These are phyloP conservation scores for Lota lota DNA, from an alignment of 2,113 vertebrate species.

Conservation along the genomic window DNA sequence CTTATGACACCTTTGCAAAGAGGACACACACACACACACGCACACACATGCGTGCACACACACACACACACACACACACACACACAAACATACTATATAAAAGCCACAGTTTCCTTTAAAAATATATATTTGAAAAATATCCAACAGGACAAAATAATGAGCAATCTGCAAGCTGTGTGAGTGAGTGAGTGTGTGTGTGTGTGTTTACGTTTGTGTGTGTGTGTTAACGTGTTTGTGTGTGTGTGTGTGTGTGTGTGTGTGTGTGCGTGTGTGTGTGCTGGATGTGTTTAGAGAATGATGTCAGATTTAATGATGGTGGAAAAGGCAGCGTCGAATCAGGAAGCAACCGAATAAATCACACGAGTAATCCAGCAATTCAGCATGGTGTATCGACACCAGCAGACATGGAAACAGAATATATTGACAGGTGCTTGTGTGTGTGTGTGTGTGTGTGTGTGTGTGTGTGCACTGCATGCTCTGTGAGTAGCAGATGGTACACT, in stretches of 20 bases:
- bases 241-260: constrained; percentile 3
- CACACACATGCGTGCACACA: neutral
- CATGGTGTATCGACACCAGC: constrained; percentile 29
- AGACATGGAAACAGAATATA: constrained; percentile 28
- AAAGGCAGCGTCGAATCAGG: constrained; percentile 42
- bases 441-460: constrained; percentile 20
- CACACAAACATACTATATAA: neutral
- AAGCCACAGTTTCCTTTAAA: no score
- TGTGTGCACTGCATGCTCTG: constrained; percentile 25
- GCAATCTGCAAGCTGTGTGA: no score
- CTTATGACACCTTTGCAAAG: constrained; percentile 59
- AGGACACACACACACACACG: neutral
- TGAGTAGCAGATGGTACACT: constrained; percentile 60
- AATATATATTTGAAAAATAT: no score
- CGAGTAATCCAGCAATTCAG: constrained; percentile 54
- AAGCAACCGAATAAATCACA: constrained; percentile 53
- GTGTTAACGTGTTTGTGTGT: no score
- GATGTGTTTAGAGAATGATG: constrained; percentile 31
- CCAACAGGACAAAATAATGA: no score
- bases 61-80: neutral
- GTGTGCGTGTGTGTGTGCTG: constrained; percentile 7
- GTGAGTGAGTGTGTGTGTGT: no score
- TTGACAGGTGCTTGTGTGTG: constrained; percentile 43
- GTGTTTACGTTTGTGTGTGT: no score
- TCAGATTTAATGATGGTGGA: constrained; percentile 57